Evolutionary conservation across 2,888 invertebrate genomes (phyloP), one percentile per base, ranked within the genome.

Genomic region (Alloplasta piceator): DNA sequence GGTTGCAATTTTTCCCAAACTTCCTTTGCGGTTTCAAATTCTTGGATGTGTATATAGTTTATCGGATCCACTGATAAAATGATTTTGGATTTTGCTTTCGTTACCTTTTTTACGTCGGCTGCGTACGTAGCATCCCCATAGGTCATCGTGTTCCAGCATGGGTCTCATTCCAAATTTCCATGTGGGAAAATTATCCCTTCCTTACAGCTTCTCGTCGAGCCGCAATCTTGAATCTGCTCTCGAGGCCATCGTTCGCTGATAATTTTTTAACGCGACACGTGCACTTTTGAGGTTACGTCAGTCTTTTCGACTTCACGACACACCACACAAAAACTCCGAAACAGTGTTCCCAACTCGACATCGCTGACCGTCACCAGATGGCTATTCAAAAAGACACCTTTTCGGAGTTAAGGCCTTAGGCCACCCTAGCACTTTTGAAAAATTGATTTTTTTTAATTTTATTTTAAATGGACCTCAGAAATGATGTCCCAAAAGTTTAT

Each of bases 1-100:
- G 46, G 71, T 71, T 80, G 46, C 6, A 88, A 73, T 26, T 81
- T 87, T 1, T 86, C 78, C 89, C 89, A 90, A 10, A 80, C 26
- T 26, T 87, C 86, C 74, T 86, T 87, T 5, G 87, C 85, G 5
- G 83, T 84, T 4, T 48, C 72, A 6, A 85, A 81, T 16, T 82
- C 70, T 70, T 86, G 83, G 26, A 90, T 83, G 64, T 90, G 87
- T 4, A 86, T 81, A 78, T 86, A 87, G 72, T 86, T 85, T 14
- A 84, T 77, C 4, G 86, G 84, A 36, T 88, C 86, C n/a, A 87
- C 81, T 36, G 82, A 77, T 26, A 88, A 60, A 67, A 84, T 85
- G 6, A 89, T 84, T 80, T 85, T 89, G 5, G 86, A 66, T 38
- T 78, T 82, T 1, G 85, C 84, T 72, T 76, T 80, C 48, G 56